Percentiles rank a stretch among this genome's conserved stretches.
These are phyloP conservation scores for Helleia helle DNA, from an alignment of 2,888 invertebrate genomes.

Conservation along the genomic window DNA sequence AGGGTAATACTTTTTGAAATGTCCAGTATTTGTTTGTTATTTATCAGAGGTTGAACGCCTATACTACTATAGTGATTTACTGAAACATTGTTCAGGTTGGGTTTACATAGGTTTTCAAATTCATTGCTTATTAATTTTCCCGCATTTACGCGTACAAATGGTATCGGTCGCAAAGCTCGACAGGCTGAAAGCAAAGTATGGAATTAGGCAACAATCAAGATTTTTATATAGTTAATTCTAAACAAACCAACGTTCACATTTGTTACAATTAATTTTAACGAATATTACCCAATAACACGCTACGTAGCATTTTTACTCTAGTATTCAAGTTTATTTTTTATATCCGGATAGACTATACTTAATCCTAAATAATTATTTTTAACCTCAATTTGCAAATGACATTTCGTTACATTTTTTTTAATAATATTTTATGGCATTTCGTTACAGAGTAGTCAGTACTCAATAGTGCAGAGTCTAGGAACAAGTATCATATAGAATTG, in stretches of 20 bases:
- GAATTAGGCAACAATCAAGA: too few species aligned
- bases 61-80: background rate
- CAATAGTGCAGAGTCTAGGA: too few species aligned
- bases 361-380: too few species aligned
- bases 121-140: slow-evolving; percentile 38
- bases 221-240: too few species aligned
- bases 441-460: too few species aligned
- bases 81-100: slow-evolving; percentile 16
- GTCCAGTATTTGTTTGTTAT: slow-evolving; percentile 44
- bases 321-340: slow-evolving; percentile 11
- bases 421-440: too few species aligned
- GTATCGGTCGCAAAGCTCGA: slow-evolving; percentile 41
- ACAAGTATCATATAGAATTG: too few species aligned
- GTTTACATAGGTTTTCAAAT: slow-evolving; percentile 31
- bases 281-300: slow-evolving; percentile 43
- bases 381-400: too few species aligned
- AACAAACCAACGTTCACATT: too few species aligned
- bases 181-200: slow-evolving; percentile 43
- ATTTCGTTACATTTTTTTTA: too few species aligned
- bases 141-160: slow-evolving; percentile 33
- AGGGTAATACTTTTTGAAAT: slow-evolving; percentile 35
- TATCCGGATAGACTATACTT: too few species aligned
- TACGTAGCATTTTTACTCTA: slow-evolving; percentile 45
- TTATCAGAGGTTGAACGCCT: slow-evolving; percentile 24
- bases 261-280: too few species aligned